Conservation (phyloP, 2,113 vertebrate genomes). For the Salminus brasiliensis region DNA sequence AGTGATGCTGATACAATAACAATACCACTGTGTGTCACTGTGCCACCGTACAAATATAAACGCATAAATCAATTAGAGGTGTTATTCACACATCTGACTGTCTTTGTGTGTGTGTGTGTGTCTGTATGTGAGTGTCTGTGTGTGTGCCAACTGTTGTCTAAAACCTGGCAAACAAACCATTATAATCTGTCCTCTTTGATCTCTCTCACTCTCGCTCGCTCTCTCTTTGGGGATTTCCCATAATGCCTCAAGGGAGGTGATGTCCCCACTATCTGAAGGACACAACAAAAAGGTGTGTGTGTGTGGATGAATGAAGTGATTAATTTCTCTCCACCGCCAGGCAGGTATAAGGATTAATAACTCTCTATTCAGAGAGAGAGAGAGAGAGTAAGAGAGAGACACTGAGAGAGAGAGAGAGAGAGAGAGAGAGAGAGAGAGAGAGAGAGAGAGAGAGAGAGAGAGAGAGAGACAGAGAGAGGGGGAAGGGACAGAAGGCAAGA, state of each 20-base stretch:
- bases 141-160: not conserved
- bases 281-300: slow-evolving; percentile 21
- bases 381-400: slow-evolving; percentile 6
- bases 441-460: not conserved
- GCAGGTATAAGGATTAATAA: slow-evolving; percentile 29
- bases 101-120: not conserved
- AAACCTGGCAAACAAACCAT: not conserved
- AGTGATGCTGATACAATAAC: too few relatives aligned
- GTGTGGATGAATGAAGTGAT: slow-evolving; percentile 39
- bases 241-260: slow-evolving; percentile 48
- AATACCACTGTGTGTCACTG: too few relatives aligned
- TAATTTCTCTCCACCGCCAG: slow-evolving; percentile 40
- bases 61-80: slow-evolving; percentile 20
- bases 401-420: slow-evolving; percentile 12
- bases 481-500: too few relatives aligned
- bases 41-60: not conserved
- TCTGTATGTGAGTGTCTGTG: too few relatives aligned
- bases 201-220: not conserved
- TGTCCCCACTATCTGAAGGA: slow-evolving; percentile 35
- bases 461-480: too few relatives aligned
- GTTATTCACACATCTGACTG: slow-evolving; percentile 38
- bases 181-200: slow-evolving; percentile 37
- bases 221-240: slow-evolving; percentile 38
- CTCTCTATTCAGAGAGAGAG: not conserved
- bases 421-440: not conserved